These are phyloP conservation scores for Epirrhoe alternata DNA, from an alignment of 2,888 invertebrate genomes.

Conservation along the genomic window DNA sequence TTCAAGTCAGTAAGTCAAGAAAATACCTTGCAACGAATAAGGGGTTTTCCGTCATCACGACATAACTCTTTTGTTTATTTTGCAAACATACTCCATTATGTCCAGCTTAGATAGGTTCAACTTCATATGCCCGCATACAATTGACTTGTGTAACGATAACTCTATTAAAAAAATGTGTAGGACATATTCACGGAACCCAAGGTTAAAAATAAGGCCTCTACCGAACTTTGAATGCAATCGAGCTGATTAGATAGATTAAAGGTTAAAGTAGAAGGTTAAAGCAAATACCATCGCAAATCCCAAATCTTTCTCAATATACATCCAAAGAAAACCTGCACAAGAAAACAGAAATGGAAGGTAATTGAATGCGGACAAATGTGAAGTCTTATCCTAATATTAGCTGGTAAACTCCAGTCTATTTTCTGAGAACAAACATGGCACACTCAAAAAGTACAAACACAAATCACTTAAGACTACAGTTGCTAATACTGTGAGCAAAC, in stretches of 20 bases:
- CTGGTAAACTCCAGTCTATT: conserved; percentile 35
- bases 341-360: neutral
- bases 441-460: conserved; percentile 51
- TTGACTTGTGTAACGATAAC: too few species aligned
- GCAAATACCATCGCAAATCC: too few species aligned
- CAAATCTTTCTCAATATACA: neutral
- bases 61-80: neutral
- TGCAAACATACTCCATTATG: too few species aligned
- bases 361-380: neutral
- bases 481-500: conserved; percentile 37
- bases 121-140: too few species aligned
- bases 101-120: too few species aligned
- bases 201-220: too few species aligned
- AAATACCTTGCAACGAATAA: neutral
- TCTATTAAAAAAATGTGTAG: too few species aligned
- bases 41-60: neutral
- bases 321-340: neutral
- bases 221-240: too few species aligned
- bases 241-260: too few species aligned
- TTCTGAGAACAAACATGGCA: conserved; percentile 25
- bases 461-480: conserved; percentile 47
- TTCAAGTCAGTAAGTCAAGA: neutral
- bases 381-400: neutral
- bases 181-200: too few species aligned
- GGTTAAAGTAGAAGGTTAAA: too few species aligned